Base-by-base conservation (phyloP, 2,888 invertebrate species). In the Holacanthella duospinosa region DNA sequence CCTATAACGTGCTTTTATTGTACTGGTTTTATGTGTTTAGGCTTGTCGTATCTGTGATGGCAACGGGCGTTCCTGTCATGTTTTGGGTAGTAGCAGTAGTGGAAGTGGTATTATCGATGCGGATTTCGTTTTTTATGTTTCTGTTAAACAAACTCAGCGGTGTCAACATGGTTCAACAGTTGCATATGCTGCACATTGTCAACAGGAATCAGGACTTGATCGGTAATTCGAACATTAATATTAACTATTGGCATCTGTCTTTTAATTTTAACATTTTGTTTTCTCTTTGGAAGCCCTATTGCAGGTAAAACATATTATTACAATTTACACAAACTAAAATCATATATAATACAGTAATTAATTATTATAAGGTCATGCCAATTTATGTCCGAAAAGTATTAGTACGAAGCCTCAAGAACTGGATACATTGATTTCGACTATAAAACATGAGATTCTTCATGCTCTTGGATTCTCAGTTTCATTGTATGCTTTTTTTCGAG, bases 181-280 rank as follows among this genome's bases (percentile, higher is more conserved):
- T 16, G 96, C 97, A 0, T 97, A 96, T 78, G 96, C 97, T 0
- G 95, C 96, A 0, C 97, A 99, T 77, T 99, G 99, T 75, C 97
- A 99, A 77, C 94, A 95, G 77, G 97, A 99, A 78, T 84, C 88
- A 0, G 87, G 88, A 0, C 79, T 95, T 43, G 97, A 99, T 79
- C 83, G 90, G 88, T 88, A 74, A 74, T 72, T n/a, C n/a, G n/a
- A n/a, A n/a, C n/a, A n/a, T n/a, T n/a, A n/a, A n/a, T n/a, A n/a
- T n/a, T n/a, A n/a, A n/a, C n/a, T n/a, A n/a, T n/a, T n/a, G n/a
- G n/a, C n/a, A n/a, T n/a, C n/a, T n/a, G n/a, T n/a, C n/a, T n/a
- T n/a, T n/a, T n/a, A n/a, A n/a, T n/a, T 36, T 36, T 9, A 6
- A 36, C 36, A 36, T 36, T 36, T 36, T 16, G 6, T 48, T 48